A percentile compares a stretch with the other conserved stretches of the same genome.
These are phyloP conservation scores for Stenodema calcarata DNA, from an alignment of 2,888 invertebrate species.

Conservation along the genomic window DNA sequence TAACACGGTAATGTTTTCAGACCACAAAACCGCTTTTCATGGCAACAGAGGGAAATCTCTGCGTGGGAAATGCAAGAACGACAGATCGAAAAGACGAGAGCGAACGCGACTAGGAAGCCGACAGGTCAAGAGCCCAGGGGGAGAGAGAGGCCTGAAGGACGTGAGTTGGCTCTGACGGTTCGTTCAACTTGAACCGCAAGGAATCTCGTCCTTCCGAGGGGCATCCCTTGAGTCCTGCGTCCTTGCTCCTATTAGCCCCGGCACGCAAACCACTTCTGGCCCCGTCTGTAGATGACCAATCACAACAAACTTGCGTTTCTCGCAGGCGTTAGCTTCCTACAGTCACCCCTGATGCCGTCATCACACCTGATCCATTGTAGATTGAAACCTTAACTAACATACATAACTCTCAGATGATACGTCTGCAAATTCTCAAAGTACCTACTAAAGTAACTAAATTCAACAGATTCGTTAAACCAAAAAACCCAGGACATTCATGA, in stretches of 20 bases:
- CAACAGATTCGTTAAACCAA: too few species aligned
- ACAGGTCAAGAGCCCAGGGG: constrained; percentile 16
- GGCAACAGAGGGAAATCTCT: neutral
- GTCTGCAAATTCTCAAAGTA: too few species aligned
- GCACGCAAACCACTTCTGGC: neutral
- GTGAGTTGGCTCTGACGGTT: constrained; percentile 1
- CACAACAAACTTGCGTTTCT: neutral
- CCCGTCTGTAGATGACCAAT: neutral
- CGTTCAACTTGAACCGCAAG: constrained; percentile 34
- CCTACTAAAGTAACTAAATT: too few species aligned
- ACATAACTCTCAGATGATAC: too few species aligned
- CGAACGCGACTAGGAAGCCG: neutral
- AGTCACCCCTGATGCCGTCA: too few species aligned
- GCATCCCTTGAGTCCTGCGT: neutral
- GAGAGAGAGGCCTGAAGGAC: neutral
- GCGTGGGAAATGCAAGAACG: neutral
- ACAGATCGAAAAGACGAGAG: neutral
- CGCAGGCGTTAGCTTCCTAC: too few species aligned
- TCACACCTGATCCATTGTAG: too few species aligned
- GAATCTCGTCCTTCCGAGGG: constrained; percentile 21
- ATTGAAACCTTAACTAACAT: too few species aligned
- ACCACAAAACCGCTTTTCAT: neutral
- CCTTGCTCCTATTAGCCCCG: neutral
- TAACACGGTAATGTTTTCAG: neutral
- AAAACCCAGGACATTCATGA: too few species aligned